phyloP scores from a whole-genome alignment of 2,888 invertebrate genomes.

The Oligia fasciuncula region DNA sequence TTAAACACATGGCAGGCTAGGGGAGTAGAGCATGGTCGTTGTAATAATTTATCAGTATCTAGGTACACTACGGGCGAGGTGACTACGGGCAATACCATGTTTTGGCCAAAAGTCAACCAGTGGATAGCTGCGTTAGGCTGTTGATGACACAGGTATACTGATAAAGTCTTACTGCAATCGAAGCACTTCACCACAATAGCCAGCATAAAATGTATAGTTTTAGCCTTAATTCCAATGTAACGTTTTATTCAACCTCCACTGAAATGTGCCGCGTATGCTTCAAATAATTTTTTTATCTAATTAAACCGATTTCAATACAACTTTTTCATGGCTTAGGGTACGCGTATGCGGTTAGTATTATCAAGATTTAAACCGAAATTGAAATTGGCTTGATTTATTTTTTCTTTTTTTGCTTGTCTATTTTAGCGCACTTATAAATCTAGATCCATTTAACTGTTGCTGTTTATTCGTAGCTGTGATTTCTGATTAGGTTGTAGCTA shows the following conservation, averaged over 20 bases:
- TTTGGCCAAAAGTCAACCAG: conserved; percentile 26
- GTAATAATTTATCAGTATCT: conserved; percentile 40
- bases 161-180: conserved; percentile 50
- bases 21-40: conserved; percentile 17
- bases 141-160: conserved; percentile 48
- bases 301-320: conserved; percentile 30
- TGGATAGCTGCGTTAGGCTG: conserved; percentile 35
- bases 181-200: conserved; percentile 35
- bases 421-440: conserved; percentile 12
- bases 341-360: background rate
- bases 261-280: conserved; percentile 11
- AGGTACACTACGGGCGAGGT: conserved; percentile 49
- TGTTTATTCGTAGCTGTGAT: conserved; percentile 11
- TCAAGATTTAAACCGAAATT: conserved; percentile 7
- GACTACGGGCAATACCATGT: conserved; percentile 35
- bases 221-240: conserved; percentile 1
- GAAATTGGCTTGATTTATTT: conserved; percentile 31
- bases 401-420: background rate
- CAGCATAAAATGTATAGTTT: conserved; percentile 20
- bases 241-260: conserved; percentile 8
- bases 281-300: background rate
- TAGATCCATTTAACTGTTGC: conserved; percentile 13
- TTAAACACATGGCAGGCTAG: background rate
- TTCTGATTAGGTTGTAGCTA: conserved; percentile 2
- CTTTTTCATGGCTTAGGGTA: background rate